Evolutionary conservation across 2,888 invertebrate species (phyloP).

Genomic region (Adela reaumurella): DNA sequence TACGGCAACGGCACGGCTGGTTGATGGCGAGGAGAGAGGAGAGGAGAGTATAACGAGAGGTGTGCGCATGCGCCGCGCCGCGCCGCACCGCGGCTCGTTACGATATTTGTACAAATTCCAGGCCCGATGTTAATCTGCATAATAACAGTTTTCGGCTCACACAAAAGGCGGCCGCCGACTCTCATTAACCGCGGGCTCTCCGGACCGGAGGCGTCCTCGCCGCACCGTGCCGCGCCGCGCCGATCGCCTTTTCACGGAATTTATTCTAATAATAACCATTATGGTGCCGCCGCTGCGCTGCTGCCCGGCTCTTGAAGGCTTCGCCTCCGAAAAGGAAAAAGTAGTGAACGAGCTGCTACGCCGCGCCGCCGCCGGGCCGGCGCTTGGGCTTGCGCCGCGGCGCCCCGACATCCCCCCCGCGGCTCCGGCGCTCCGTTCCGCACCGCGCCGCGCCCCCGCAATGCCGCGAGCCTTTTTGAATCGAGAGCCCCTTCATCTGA

Average conservation of each 20-base stretch:
- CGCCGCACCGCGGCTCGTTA: constrained; percentile 32
- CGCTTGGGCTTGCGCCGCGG: constrained; percentile 46
- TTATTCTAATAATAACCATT: background rate
- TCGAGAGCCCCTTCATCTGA: too few relatives aligned
- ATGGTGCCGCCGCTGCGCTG: background rate
- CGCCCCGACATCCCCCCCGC: constrained; percentile 26
- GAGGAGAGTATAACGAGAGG: too few relatives aligned
- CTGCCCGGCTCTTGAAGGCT: background rate
- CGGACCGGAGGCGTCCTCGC: background rate
- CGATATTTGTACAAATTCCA: constrained; percentile 56
- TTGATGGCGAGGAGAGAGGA: too few relatives aligned
- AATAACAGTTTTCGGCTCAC: constrained; percentile 44
- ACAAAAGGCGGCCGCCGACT: constrained; percentile 48
- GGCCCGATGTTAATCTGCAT: constrained; percentile 57
- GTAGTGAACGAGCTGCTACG: constrained; percentile 34
- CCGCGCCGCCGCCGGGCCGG: constrained; percentile 23
- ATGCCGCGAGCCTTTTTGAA: constrained; percentile 5
- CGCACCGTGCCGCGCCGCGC: too few relatives aligned
- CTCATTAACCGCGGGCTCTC: constrained; percentile 31
- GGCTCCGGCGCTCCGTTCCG: constrained; percentile 13
- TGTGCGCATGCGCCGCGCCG: constrained; percentile 30
- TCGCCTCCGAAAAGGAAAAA: constrained; percentile 14
- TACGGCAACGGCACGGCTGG: too few relatives aligned
- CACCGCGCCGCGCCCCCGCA: constrained; percentile 14
- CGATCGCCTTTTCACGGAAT: background rate